phyloP scores from a whole-genome alignment of 1,140 invertebrate genomes.

The Rhopalosiphum maidis region DNA sequence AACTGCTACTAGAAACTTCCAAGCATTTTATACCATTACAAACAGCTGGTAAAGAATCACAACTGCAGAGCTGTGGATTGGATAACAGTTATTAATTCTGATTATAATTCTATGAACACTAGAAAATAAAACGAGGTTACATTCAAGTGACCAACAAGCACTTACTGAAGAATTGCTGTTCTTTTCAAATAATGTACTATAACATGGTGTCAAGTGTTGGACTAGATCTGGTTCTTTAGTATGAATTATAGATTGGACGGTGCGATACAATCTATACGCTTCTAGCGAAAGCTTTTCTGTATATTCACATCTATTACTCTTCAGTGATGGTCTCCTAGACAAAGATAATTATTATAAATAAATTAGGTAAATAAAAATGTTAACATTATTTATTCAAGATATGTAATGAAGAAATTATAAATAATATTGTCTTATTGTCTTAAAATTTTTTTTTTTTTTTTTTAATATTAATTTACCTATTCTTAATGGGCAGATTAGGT shows the following conservation, averaged over 20 bases:
- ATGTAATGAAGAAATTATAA: not conserved
- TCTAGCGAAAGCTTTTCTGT: slow-evolving; percentile 73
- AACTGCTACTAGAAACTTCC: slow-evolving; percentile 55
- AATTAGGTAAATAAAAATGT: not conserved
- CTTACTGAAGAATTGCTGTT: slow-evolving; percentile 29
- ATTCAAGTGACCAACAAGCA: not conserved
- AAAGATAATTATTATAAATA: not conserved
- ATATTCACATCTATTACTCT: slow-evolving; percentile 64
- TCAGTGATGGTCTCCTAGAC: slow-evolving; percentile 62
- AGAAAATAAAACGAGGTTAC: not conserved
- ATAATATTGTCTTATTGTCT: not conserved
- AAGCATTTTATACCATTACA: slow-evolving; percentile 59
- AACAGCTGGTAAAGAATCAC: slow-evolving; percentile 60
- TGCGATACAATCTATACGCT: slow-evolving; percentile 71
- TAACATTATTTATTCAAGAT: not conserved
- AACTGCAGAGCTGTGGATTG: slow-evolving; percentile 60
- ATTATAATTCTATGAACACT: not conserved
- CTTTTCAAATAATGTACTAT: slow-evolving; percentile 58
- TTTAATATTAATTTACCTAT: slow-evolving; percentile 35
- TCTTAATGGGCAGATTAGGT: slow-evolving; percentile 46
- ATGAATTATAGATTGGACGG: slow-evolving; percentile 71
- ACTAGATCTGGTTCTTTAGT: slow-evolving; percentile 71
- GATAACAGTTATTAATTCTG: not conserved
- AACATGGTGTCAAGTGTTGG: slow-evolving; percentile 61
- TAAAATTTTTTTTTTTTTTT: not conserved